Base-by-base conservation (phyloP, 2,888 invertebrate species). In the Drosophila pullipes region DNA sequence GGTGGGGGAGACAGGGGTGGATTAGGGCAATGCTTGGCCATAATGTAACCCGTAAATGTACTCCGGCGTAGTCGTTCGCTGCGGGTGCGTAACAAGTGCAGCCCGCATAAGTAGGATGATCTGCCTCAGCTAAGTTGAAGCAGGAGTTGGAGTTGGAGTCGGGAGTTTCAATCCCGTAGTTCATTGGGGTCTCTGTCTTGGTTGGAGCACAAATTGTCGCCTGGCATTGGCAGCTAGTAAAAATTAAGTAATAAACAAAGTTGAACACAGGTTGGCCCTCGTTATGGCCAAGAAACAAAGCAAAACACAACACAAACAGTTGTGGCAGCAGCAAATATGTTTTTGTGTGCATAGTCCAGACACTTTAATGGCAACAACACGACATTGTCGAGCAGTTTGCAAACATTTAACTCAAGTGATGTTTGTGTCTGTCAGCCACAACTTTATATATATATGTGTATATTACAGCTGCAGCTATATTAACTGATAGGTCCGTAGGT, bases 191-290 rank as follows among this genome's bases (percentile, higher is more conserved):
- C 39, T 69, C 7, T 44, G 65, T 64, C 69, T 39, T 30, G 16
- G 41, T 31, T 58, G 41, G 58, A 22, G 22, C 58, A 71, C 82
- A 80, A 77, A 85, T 85, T 89, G 88, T 87, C 82, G 81, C 77
- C 82, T 76, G 81, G 78, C 85, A 89, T 88, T 88, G 90, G 84
- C 90, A 89, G 87, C 87, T 85, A 85, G 82, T 88, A 88, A 88
- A 89, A 88, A 81, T 81, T 81, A 82, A 88, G 90, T 84, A 88
- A 88, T 87, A 87, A 86, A 89, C 81, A 76, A 84, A 84, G 84
- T 84, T 76, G 62, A 76, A 76, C 79, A 85, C 76, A 82, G 82
- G 81, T 76, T 66, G 65, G 49, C n/a, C 62, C 39, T 53, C 60
- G 59, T 64, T 75, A 69, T 57, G 69, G 54, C 66, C 53, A 63